Conservation (phyloP, 1,140 invertebrate species). For the Lepidurus arcticus region DNA sequence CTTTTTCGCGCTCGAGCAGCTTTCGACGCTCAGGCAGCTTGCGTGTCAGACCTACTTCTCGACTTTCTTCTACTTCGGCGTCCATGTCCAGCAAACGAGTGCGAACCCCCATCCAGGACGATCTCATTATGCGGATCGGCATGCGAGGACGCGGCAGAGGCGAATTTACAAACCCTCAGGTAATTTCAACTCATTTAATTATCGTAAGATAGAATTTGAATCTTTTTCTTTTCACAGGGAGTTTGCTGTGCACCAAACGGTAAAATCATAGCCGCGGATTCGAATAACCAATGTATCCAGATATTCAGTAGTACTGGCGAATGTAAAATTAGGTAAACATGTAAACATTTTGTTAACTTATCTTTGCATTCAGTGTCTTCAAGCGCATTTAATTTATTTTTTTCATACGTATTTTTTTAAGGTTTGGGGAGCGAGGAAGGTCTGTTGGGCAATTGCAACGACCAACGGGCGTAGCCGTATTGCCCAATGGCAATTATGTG, state of each 20-base stretch:
- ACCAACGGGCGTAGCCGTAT: slow-evolving; percentile 52
- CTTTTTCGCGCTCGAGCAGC: slow-evolving; percentile 8
- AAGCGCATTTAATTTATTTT: not conserved
- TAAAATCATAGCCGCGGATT: slow-evolving; percentile 52
- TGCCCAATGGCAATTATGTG: slow-evolving; percentile 52
- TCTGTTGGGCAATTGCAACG: slow-evolving; percentile 52
- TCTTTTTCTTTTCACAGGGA: slow-evolving; percentile 39
- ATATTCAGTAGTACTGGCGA: slow-evolving; percentile 45
- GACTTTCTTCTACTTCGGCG: not conserved
- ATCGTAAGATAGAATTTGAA: not conserved
- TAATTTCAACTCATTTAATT: slow-evolving; percentile 16
- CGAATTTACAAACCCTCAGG: slow-evolving; percentile 56
- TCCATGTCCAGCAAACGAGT: slow-evolving; percentile 22
- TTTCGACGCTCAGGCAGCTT: not conserved
- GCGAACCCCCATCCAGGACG: slow-evolving; percentile 47
- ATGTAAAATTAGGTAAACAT: slow-evolving; percentile 41
- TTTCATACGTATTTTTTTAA: slow-evolving; percentile 25
- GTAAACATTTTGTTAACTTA: slow-evolving; percentile 9
- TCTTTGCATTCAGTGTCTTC: not conserved
- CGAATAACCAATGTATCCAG: slow-evolving; percentile 55
- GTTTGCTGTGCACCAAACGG: slow-evolving; percentile 45
- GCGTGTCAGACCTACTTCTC: not conserved
- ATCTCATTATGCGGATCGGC: slow-evolving; percentile 48
- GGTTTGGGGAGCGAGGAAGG: slow-evolving; percentile 50
- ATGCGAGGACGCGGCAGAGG: slow-evolving; percentile 50